phyloP scores from a whole-genome alignment of 2,113 vertebrate genomes.

The Lophotis ruficrista region DNA sequence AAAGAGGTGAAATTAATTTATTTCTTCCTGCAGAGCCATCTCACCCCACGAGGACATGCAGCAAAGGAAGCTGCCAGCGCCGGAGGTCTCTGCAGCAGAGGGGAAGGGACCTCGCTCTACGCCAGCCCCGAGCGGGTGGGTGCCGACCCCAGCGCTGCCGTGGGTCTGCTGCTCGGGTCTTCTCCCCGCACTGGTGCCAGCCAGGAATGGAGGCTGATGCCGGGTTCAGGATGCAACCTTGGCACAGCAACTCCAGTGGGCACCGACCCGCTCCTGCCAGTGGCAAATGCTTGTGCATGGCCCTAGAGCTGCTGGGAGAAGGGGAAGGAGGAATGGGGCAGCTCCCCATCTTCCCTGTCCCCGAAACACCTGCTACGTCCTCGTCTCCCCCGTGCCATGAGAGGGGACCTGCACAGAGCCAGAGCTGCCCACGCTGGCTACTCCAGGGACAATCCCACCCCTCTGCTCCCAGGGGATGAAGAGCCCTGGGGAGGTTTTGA shows the following conservation, averaged over 20 bases:
- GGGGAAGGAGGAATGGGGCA: neutral
- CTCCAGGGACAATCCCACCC: neutral
- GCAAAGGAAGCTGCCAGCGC: neutral
- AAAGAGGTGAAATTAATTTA: neutral
- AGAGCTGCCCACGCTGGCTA: neutral
- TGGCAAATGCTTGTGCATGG: neutral
- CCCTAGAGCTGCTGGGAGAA: neutral
- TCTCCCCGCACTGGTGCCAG: neutral
- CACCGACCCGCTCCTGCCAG: neutral
- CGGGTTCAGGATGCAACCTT: neutral
- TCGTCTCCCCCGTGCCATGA: rapidly evolving
- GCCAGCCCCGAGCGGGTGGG: neutral
- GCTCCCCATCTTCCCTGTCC: neutral
- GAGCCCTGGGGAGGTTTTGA: neutral
- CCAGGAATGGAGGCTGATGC: neutral
- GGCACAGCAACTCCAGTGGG: neutral
- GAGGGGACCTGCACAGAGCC: neutral
- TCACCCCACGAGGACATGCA: neutral
- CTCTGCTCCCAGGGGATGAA: neutral
- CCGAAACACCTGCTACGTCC: rapidly evolving
- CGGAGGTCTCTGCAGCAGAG: neutral
- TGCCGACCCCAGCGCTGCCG: neutral
- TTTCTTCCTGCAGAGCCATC: neutral
- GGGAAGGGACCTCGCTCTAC: neutral
- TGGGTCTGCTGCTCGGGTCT: neutral